phyloP scores from a whole-genome alignment of 2,113 vertebrate genomes.

The Conger conger region DNA sequence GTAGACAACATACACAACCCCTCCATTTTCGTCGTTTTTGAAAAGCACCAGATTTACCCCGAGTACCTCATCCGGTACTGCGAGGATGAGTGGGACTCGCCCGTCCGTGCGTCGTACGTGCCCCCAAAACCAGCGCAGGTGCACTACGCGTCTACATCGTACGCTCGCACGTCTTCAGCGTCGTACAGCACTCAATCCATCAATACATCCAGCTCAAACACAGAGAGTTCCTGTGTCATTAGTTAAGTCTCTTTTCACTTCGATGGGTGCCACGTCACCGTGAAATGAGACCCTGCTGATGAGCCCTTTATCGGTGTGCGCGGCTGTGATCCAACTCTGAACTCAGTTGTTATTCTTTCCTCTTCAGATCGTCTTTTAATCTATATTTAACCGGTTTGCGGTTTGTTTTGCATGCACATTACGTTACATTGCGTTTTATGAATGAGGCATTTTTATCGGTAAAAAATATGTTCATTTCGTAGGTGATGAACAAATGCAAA shows the following conservation, averaged over 20 bases:
- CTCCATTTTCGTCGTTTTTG: slow-evolving; percentile 87
- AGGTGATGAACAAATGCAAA: too few species aligned
- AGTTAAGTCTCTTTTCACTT: neutral
- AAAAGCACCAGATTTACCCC: slow-evolving; percentile 87
- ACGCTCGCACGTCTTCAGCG: neutral
- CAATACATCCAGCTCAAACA: neutral
- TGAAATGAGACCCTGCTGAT: neutral
- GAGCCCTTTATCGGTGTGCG: too few species aligned
- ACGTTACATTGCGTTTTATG: too few species aligned
- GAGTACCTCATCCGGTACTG: slow-evolving; percentile 86
- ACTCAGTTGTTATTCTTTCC: too few species aligned
- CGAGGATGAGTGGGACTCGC: neutral
- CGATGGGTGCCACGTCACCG: neutral
- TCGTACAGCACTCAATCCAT: neutral
- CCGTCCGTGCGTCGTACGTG: neutral
- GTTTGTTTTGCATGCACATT: too few species aligned
- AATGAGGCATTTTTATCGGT: too few species aligned
- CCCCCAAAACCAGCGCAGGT: neutral
- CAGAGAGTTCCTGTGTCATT: slow-evolving; percentile 9
- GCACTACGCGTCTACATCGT: neutral
- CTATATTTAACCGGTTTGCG: too few species aligned
- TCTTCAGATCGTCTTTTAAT: too few species aligned
- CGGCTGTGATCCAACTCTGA: too few species aligned
- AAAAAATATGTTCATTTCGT: too few species aligned
- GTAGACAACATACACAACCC: slow-evolving; percentile 76